These are phyloP conservation scores for Coenonympha arcania DNA, from an alignment of 2,888 invertebrate genomes.

Conservation along the genomic window DNA sequence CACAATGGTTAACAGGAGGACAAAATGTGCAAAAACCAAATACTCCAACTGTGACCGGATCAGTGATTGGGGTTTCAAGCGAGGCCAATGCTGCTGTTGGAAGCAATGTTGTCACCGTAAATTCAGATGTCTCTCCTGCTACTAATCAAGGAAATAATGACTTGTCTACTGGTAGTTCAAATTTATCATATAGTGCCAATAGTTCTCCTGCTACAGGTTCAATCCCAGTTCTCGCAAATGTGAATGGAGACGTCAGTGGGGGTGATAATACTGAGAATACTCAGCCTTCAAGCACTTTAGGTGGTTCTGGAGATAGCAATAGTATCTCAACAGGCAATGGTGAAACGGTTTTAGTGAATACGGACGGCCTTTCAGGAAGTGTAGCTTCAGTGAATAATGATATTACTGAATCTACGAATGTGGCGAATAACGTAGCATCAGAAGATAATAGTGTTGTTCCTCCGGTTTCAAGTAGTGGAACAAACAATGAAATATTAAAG, in stretches of 20 bases:
- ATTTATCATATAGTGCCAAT: background rate
- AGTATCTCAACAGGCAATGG: background rate
- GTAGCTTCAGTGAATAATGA: background rate
- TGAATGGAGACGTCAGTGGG: background rate
- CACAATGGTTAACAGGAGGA: slow-evolving; percentile 18
- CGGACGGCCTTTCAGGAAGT: background rate
- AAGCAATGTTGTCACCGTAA: background rate
- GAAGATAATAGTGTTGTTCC: background rate
- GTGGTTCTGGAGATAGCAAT: background rate
- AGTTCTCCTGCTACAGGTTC: background rate
- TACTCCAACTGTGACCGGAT: background rate
- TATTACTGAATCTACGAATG: background rate
- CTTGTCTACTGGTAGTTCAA: background rate
- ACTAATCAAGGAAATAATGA: background rate
- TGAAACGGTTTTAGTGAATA: background rate
- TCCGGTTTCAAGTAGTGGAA: background rate
- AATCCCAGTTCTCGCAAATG: background rate
- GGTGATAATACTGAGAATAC: background rate
- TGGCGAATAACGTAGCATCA: background rate
- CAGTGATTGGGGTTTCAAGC: background rate
- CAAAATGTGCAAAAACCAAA: slow-evolving; percentile 2
- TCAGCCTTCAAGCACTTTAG: background rate
- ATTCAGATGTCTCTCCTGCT: background rate
- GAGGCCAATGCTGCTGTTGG: background rate
- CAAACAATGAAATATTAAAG: background rate